These are phyloP conservation scores for Dunckerocampus dactyliophorus DNA, from an alignment of 2,113 vertebrate species.

Conservation along the genomic window DNA sequence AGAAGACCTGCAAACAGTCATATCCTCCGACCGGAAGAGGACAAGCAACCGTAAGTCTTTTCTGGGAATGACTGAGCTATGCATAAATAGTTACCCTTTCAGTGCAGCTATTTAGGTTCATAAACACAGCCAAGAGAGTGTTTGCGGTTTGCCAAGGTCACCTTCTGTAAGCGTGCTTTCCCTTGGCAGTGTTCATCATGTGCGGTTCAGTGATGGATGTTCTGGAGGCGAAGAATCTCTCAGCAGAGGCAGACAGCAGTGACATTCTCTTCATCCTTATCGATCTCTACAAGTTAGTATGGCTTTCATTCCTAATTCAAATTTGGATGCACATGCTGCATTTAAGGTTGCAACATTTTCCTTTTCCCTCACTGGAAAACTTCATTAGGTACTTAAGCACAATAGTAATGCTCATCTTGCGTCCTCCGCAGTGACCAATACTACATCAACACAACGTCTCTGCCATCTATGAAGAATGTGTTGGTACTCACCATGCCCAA, in stretches of 20 bases:
- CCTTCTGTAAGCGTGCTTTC: neutral
- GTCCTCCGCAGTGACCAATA: conserved; percentile 74
- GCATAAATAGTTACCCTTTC: neutral
- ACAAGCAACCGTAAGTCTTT: conserved; percentile 81
- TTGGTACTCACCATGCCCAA: conserved; percentile 84
- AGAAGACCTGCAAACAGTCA: conserved; percentile 33
- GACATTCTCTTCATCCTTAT: conserved; percentile 83
- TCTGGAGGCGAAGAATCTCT: conserved; percentile 44
- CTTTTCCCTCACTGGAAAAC: too few species aligned
- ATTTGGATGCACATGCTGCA: neutral
- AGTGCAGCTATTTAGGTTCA: neutral
- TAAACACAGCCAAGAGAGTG: neutral
- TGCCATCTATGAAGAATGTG: conserved; percentile 81
- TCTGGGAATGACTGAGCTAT: neutral
- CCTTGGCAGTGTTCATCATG: conserved; percentile 81
- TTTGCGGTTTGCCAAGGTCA: too few species aligned
- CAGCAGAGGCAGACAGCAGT: conserved; percentile 48
- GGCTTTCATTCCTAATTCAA: neutral
- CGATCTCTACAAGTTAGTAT: conserved; percentile 90
- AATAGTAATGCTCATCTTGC: neutral
- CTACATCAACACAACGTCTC: conserved; percentile 64
- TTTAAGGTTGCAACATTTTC: neutral
- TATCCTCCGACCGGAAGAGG: conserved; percentile 52
- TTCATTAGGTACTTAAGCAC: too few species aligned
- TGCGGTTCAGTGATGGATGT: conserved; percentile 78